These are phyloP conservation scores for Chiloscyllium plagiosum DNA, from an alignment of 2,113 vertebrate species.

Conservation along the genomic window DNA sequence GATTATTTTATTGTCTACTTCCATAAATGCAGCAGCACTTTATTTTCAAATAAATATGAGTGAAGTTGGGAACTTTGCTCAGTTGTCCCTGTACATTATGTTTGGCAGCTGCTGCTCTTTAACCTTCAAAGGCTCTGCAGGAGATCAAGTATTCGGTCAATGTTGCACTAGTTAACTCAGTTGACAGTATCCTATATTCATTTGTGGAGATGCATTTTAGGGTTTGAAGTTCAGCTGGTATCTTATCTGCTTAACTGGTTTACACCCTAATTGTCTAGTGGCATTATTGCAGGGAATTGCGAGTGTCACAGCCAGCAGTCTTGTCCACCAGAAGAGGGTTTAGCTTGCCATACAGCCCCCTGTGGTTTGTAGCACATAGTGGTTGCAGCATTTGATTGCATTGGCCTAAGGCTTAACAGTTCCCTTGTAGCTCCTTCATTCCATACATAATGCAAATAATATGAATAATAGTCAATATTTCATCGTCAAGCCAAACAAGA, in stretches of 20 bases:
- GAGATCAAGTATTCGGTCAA: background rate
- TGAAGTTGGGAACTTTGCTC: background rate
- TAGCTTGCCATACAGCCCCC: background rate
- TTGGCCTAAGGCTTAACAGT: background rate
- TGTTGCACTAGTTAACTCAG: background rate
- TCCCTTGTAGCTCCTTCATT: background rate
- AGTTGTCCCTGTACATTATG: background rate
- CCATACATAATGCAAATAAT: background rate
- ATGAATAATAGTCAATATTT: background rate
- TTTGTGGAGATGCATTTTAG: background rate
- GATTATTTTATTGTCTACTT: background rate
- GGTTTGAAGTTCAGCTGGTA: background rate
- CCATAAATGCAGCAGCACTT: background rate
- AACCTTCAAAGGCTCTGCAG: background rate
- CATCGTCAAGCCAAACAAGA: background rate
- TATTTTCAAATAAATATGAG: background rate
- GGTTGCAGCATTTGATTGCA: background rate
- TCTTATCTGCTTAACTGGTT: background rate
- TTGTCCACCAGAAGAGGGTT: background rate
- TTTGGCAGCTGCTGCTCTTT: background rate
- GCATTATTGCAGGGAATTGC: background rate
- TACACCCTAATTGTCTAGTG: background rate
- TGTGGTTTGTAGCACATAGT: background rate
- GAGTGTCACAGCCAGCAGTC: background rate
- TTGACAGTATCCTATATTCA: background rate